phyloP scores from a whole-genome alignment of 2,797 vertebrate genomes.

The Zalophus californianus region DNA sequence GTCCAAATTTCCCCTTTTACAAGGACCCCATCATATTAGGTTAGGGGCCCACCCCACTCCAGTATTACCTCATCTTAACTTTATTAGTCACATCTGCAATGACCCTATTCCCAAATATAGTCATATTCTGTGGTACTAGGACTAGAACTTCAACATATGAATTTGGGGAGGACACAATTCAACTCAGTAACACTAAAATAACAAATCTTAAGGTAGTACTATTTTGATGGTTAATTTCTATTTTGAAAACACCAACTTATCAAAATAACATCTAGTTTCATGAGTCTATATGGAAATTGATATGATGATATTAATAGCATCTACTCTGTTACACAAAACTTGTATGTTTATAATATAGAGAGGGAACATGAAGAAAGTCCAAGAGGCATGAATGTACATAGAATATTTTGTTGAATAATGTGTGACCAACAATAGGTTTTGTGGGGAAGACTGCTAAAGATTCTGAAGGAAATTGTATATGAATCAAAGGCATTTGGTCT shows the following conservation, averaged over 20 bases:
- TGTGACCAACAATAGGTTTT: slow-evolving; percentile 26
- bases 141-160: background rate
- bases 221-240: slow-evolving; percentile 49
- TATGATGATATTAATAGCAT: background rate
- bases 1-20: background rate
- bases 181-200: slow-evolving; percentile 25
- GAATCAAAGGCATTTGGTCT: slow-evolving; percentile 33
- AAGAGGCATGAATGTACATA: background rate
- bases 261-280: slow-evolving; percentile 59
- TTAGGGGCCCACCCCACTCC: background rate
- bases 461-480: background rate
- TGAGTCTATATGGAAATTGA: slow-evolving; percentile 36
- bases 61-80: background rate
- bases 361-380: background rate
- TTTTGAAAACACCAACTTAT: slow-evolving; percentile 55
- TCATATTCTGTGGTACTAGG: background rate
- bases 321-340: background rate
- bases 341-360: background rate
- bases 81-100: background rate
- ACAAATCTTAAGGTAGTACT: background rate
- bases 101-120: background rate
- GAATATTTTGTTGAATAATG: background rate
- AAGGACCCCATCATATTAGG: background rate
- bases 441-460: background rate
- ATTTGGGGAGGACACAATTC: background rate